Evolutionary conservation across 2,797 vertebrate genomes (phyloP), one percentile per base, ranked within the genome.

Genomic region (Ateles fusciceps): DNA sequence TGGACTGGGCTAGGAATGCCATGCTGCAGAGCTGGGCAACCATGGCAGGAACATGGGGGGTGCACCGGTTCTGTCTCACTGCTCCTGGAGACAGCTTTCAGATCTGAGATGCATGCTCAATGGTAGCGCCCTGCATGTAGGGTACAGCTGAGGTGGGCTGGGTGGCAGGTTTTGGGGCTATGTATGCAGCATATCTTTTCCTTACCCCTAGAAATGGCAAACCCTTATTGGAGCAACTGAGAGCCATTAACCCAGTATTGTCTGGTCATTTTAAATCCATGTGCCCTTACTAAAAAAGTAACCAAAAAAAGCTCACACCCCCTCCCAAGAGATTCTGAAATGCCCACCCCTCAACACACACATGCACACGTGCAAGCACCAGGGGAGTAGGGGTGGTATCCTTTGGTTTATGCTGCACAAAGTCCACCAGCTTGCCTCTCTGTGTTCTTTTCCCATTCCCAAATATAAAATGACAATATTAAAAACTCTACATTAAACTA

Each of bases 361-460:
- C 59, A 33, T 3, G 1, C 1, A 0, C 4, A 17, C 17, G 33
- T 68, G 64, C 15, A 1, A n/a, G 33, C 15, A n/a, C 68, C 2
- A 7, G 17, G 36, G 42, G 12, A 89, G 44, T 1, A 8, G 44
- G 57, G 22, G 55, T 72, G 24, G 42, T 15, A 4, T 42, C 44
- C 14, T 85, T 71, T 50, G 59, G 79, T 33, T n/a, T 55, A 36
- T 22, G 24, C 13, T 22, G 17, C 33, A 42, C 78, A 71, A 50
- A 50, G 48, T 42, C 24, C 30, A 68, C 68, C 50, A 55, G 68
- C 61, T 59, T 68, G 76, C 21, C 28, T 30, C 46, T 84, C 44
- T 55, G 22, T 15, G 44, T 26, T 75, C 64, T 61, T 59, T 50
- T 50, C 44, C 21, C 14, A 21, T n/a, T 79, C 74, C 78, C 61